Evolutionary conservation across 2,797 vertebrate species (phyloP), one percentile per base, ranked within the genome.

Genomic region (Saxicola maurus): DNA sequence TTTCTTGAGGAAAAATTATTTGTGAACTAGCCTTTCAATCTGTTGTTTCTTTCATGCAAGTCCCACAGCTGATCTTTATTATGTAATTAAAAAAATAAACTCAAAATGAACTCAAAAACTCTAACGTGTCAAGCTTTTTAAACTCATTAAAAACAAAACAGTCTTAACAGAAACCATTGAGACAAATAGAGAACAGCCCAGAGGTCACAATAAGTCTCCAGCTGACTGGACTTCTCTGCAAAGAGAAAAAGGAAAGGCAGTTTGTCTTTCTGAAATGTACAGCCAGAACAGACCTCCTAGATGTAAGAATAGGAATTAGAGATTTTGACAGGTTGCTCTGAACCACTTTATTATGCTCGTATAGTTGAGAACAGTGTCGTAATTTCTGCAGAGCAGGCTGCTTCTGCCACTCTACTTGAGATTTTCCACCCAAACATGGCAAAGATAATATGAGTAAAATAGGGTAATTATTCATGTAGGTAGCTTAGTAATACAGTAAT

Each of bases 401-500:
- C 37, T 79, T 77, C 87, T 89, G 69, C 75, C 53, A 42, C 43
- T 82, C 43, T 82, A 10, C 38, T 74, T 77, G 48, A 91, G 61
- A 90, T 85, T 82, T 91, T 85, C 84, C 65, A 91, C 84, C 76
- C 84, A 91, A 93, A 93, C 21, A 61, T 62, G 68, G 89, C 82
- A 93, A 91, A 87, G 72, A 80, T 87, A 92, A 90, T 67, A 40
- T 43, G 46, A 65, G 21, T 55, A 91, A 82, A 92, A 71, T 48
- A 90, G 48, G 23, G 27, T 45, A 82, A 86, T 89, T 91, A 62
- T 82, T 93, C 60, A 31, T 42, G 60, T n/a, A 87, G 37, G 52
- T 83, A 74, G 72, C 55, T 76, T 79, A 64, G 62, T 72, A 73
- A 86, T 59, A 38, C 8, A 30, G 55, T 16, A 57, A 45, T 55